These are phyloP conservation scores for Cladorhizidae sp. DNA, from an alignment of 37 sponge, comb jelly and placozoan species.

Conservation along the genomic window DNA sequence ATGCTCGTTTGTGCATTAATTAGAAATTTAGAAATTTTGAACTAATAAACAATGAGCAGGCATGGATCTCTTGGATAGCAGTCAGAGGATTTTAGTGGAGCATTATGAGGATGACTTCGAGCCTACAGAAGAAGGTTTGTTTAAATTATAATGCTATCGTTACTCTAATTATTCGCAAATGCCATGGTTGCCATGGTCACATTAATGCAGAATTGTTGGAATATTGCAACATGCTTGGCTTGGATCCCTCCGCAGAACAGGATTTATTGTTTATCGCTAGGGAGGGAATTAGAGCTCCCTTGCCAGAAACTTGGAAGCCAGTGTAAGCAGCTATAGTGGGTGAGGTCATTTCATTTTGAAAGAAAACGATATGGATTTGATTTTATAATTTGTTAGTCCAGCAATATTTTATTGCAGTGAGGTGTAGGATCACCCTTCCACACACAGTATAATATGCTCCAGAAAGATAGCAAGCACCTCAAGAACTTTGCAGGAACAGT, in stretches of 20 bases:
- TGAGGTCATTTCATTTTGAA: conserved; percentile 6
- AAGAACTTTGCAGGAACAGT: too few relatives aligned
- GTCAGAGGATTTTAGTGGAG: conserved; percentile 87
- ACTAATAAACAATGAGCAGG: not conserved
- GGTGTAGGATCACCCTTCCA: too few relatives aligned
- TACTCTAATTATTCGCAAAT: not conserved
- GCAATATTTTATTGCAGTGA: too few relatives aligned
- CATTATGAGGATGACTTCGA: conserved; percentile 93
- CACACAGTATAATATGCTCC: too few relatives aligned
- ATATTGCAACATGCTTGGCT: conserved; percentile 84
- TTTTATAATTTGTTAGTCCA: not conserved
- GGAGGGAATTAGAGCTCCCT: conserved; percentile 91
- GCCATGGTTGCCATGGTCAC: conserved; percentile 32
- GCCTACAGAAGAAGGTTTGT: conserved; percentile 88
- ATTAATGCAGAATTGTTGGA: conserved; percentile 68
- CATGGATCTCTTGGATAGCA: conserved; percentile 6
- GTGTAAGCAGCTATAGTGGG: conserved; percentile 59
- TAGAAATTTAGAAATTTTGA: not conserved
- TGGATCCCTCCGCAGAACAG: conserved; percentile 74
- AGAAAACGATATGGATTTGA: not conserved
- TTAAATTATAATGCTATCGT: too few relatives aligned
- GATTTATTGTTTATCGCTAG: conserved; percentile 92
- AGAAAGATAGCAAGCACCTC: too few relatives aligned
- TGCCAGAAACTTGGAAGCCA: conserved; percentile 95
- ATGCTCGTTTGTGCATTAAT: not conserved